Conservation (phyloP, 30 jellyfish, hydroid and myxozoan genomes). For the Turritopsis dohrnii region DNA sequence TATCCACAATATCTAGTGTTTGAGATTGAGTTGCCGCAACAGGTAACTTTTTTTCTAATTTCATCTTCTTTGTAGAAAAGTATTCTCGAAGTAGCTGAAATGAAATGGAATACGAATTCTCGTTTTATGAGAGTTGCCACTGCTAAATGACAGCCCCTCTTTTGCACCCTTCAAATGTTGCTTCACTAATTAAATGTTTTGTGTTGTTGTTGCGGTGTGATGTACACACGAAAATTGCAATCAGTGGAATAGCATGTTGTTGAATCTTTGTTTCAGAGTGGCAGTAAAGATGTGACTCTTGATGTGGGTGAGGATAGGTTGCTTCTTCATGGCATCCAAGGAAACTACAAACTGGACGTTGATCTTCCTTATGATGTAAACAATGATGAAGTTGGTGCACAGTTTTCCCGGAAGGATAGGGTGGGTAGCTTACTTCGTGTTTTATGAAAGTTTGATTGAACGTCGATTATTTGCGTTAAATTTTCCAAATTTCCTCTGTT, state of each 20-base stretch:
- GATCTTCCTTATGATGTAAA: constrained; percentile 48
- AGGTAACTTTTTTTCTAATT: too few species aligned
- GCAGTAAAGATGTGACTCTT: constrained; percentile 29
- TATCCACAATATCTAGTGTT: constrained; percentile 52
- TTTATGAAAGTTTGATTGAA: background rate
- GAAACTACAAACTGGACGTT: constrained; percentile 43
- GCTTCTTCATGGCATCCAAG: constrained; percentile 32
- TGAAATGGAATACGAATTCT: background rate
- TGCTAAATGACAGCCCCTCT: too few species aligned
- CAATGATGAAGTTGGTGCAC: constrained; percentile 71
- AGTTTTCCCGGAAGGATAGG: constrained; percentile 47
- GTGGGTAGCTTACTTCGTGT: background rate
- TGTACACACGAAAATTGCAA: background rate
- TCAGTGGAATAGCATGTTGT: background rate
- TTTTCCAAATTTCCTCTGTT: background rate
- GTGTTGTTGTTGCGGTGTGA: background rate
- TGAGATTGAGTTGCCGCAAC: constrained; percentile 56
- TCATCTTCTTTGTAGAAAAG: background rate
- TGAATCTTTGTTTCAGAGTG: constrained; percentile 27
- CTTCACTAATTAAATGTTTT: too few species aligned
- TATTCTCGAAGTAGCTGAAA: background rate
- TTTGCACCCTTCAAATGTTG: too few species aligned
- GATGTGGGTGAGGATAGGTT: constrained; percentile 79
- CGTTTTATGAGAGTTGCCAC: too few species aligned
- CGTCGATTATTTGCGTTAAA: background rate